These are phyloP conservation scores for Pharmacophagus antenor DNA, from an alignment of 2,888 invertebrate species.

Conservation along the genomic window DNA sequence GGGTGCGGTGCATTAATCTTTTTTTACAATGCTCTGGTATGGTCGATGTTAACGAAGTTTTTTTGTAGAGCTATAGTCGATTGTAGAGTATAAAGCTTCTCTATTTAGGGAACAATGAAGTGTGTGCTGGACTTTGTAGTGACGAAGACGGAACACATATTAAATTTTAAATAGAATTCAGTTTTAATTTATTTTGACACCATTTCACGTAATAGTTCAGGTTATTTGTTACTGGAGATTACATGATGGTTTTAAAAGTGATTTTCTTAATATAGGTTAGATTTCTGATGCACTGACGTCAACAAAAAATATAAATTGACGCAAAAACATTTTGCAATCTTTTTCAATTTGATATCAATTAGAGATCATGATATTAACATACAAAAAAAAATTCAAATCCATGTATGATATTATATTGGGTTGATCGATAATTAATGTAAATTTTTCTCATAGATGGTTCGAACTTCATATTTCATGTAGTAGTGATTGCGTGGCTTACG, in stretches of 20 bases:
- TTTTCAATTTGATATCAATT: too few species aligned
- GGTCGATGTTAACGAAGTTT: slow-evolving; percentile 47
- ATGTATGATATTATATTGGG: too few species aligned
- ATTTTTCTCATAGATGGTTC: too few species aligned
- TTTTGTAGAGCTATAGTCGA: slow-evolving; percentile 44
- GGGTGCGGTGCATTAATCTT: slow-evolving; percentile 44
- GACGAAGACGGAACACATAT: slow-evolving; percentile 29
- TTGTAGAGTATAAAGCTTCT: slow-evolving; percentile 40
- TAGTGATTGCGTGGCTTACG: too few species aligned
- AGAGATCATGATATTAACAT: too few species aligned
- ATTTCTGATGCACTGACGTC: too few species aligned
- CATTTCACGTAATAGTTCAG: neutral
- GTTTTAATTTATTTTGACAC: slow-evolving; percentile 29
- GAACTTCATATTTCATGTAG: too few species aligned
- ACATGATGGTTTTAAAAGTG: slow-evolving; percentile 16
- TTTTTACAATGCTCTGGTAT: slow-evolving; percentile 40
- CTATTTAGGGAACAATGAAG: slow-evolving; percentile 37
- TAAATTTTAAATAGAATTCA: slow-evolving; percentile 28
- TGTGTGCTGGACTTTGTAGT: slow-evolving; percentile 29
- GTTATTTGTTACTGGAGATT: slow-evolving; percentile 6
- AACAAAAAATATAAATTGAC: too few species aligned
- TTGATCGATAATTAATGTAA: too few species aligned
- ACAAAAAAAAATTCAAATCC: too few species aligned
- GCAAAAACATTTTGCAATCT: neutral
- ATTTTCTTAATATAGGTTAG: slow-evolving; percentile 16